Conservation (phyloP, 2,888 invertebrate species). For the Ophion ellenae region DNA sequence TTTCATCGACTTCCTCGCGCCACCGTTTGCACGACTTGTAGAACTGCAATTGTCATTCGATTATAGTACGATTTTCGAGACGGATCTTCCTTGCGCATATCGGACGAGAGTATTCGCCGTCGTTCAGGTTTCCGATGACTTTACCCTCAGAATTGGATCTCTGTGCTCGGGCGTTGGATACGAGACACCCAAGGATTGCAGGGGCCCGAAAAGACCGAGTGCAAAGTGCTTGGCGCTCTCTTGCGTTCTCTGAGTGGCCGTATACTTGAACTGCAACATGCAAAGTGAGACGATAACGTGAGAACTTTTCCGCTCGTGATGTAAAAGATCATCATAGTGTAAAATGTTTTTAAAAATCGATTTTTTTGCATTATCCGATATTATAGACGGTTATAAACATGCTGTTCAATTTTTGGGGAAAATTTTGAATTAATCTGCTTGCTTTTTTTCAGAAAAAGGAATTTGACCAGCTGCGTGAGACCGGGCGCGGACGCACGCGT, state of each 20-base stretch:
- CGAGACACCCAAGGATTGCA: constrained; percentile 86
- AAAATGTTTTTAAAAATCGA: no score
- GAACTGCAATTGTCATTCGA: constrained; percentile 85
- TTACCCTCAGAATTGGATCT: constrained; percentile 89
- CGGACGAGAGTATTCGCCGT: neutral
- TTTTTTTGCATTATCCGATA: no score
- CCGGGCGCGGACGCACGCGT: no score
- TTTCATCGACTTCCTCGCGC: constrained; percentile 89
- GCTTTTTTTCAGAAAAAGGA: no score
- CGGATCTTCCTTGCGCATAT: neutral
- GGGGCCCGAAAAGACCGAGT: constrained; percentile 90
- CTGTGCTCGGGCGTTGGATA: constrained; percentile 88
- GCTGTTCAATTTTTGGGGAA: no score
- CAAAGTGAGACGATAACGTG: constrained; percentile 10
- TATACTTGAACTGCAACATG: constrained; percentile 89
- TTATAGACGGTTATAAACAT: no score
- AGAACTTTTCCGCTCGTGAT: neutral
- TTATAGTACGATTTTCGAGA: neutral
- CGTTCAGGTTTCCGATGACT: constrained; percentile 54
- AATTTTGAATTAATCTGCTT: no score
- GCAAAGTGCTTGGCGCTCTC: constrained; percentile 91
- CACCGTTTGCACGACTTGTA: constrained; percentile 91
- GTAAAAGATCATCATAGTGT: no score
- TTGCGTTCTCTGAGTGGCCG: constrained; percentile 90
- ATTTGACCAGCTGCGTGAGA: no score